Base-by-base conservation (phyloP, 1,140 invertebrate species). In the Chionoecetes opilio region DNA sequence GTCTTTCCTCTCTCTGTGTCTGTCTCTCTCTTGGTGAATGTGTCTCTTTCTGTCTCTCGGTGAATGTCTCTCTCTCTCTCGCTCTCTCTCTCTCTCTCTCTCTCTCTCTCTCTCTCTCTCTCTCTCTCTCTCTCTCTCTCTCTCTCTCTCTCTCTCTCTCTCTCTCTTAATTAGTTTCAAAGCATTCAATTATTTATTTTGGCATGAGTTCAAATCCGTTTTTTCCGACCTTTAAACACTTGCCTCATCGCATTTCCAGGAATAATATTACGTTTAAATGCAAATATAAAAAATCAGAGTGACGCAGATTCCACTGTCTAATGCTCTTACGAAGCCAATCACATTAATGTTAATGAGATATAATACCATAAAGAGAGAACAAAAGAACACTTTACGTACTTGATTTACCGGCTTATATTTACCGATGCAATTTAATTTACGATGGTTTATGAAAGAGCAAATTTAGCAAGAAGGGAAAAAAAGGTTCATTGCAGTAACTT, bases 101-200 rank as follows among this genome's bases (percentile, higher is more conserved):
- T 75, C 63, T 75, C 63, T 75, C 63, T 75, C 63, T 75, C 63
- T 75, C 63, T 75, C 63, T 75, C 63, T 75, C 63, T 75, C 63
- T 75, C 63, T 75, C 63, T 75, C 63, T 75, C 63, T 75, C 63
- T 75, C 63, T 75, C 63, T 75, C 63, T 75, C 63, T 75, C 63
- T 75, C 63, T 75, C 63, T 75, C 63, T 75, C 63, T 75, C 63
- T n/a, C 26, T 11, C 63, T n/a, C 63, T 75, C 63, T 75, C 26
- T 75, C 63, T n/a, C 63, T 75, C 8, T 26, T 5, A n/a, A 75
- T n/a, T 75, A 17, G 5, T 75, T 6, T 75, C 21, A 75, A 75
- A 75, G 63, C n/a, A 17, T 75, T 75, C 63, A 75, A n/a, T n/a
- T 75, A 26, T 75, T 75, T 75, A 26, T 75, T 75, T 75, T n/a